Percentiles rank a stretch among this genome's conserved stretches.
Conservation (phyloP, 2,888 invertebrate genomes). For the Hecatera dysodea region DNA sequence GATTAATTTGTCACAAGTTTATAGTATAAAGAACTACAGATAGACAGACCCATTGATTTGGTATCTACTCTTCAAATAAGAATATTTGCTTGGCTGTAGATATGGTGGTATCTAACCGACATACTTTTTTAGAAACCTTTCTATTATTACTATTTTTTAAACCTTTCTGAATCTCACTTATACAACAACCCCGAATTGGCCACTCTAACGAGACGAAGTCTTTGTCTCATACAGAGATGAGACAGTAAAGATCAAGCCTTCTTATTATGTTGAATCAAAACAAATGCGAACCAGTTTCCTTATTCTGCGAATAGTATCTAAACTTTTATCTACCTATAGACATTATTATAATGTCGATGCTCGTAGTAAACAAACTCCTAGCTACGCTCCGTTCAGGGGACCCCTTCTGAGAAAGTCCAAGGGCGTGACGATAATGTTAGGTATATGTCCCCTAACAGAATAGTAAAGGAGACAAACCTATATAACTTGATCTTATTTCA, state of each 20-base stretch:
- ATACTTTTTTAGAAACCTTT: too few species aligned
- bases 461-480: neutral
- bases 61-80: too few species aligned
- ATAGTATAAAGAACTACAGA: too few species aligned
- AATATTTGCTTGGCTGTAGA: too few species aligned
- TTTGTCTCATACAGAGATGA: neutral
- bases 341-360: neutral
- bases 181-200: neutral
- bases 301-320: constrained; percentile 14
- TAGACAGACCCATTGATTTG: too few species aligned
- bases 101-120: too few species aligned
- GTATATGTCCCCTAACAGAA: constrained; percentile 14
- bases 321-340: neutral
- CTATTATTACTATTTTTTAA: neutral
- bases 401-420: constrained; percentile 25
- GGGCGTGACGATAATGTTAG: constrained; percentile 41
- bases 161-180: neutral
- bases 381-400: constrained; percentile 13
- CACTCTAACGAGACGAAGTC: neutral
- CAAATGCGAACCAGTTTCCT: neutral
- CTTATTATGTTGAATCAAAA: neutral
- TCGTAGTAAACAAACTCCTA: constrained; percentile 10
- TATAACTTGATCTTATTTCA: neutral
- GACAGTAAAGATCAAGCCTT: neutral
- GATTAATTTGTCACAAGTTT: too few species aligned